phyloP scores from a whole-genome alignment of 2,797 vertebrate genomes.

The Oophaga sylvatica region DNA sequence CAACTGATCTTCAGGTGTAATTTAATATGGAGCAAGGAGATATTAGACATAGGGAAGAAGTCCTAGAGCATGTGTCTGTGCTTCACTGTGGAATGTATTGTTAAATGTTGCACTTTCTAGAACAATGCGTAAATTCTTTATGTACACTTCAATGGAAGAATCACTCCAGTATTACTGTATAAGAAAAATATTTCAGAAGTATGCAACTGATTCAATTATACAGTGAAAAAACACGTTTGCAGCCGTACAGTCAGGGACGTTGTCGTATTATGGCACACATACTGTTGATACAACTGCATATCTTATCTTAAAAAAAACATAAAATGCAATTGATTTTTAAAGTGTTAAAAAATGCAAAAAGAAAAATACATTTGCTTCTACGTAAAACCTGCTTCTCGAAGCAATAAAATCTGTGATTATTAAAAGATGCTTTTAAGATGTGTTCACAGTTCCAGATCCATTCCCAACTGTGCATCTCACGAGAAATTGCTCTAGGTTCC shows the following conservation, averaged over 20 bases:
- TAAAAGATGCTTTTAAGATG: slow-evolving; percentile 51
- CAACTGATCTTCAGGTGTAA: no score
- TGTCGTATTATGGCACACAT: neutral
- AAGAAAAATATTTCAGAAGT: neutral
- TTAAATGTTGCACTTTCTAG: no score
- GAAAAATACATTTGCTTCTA: neutral
- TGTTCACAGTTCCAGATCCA: slow-evolving; percentile 14
- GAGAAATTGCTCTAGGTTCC: slow-evolving; percentile 27
- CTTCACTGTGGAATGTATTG: no score
- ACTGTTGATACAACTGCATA: neutral
- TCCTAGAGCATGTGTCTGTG: no score
- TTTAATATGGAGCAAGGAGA: no score
- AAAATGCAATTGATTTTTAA: neutral
- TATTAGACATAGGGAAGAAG: no score
- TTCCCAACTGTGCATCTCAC: slow-evolving; percentile 32
- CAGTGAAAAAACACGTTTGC: neutral
- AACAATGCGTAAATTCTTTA: no score
- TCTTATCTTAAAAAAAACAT: neutral
- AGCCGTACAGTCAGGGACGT: neutral
- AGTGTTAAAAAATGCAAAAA: neutral
- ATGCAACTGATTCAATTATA: neutral
- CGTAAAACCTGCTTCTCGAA: neutral
- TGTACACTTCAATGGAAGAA: no score
- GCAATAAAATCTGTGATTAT: slow-evolving; percentile 28
- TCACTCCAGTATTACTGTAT: no score